Conservation (phyloP, 2,113 vertebrate species). For the Hirundichthys speculiger region DNA sequence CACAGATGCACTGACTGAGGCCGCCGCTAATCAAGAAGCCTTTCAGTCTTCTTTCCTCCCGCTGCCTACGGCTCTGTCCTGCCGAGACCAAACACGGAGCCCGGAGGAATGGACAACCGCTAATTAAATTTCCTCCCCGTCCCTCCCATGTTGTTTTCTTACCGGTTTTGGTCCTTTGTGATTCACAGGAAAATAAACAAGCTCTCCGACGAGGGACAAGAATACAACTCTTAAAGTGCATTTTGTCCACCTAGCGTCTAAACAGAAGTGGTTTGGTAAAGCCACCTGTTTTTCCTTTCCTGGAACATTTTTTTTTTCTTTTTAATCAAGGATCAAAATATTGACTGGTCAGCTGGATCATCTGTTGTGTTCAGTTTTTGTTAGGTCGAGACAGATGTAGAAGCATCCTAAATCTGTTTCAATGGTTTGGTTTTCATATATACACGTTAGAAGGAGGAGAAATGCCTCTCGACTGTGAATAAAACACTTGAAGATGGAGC, state of each 20-base stretch:
- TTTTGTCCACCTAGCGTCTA: constrained; percentile 25
- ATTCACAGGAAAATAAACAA: constrained; percentile 74
- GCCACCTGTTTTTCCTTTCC: neutral
- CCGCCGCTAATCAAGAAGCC: constrained; percentile 51
- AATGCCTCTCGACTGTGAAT: no score
- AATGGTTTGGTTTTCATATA: no score
- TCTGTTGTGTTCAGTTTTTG: neutral
- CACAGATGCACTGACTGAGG: constrained; percentile 29
- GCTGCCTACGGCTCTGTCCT: constrained; percentile 55
- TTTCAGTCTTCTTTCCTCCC: constrained; percentile 31
- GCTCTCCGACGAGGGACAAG: constrained; percentile 26
- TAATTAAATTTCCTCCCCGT: constrained; percentile 78
- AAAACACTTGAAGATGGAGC: no score
- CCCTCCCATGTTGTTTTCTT: constrained; percentile 73
- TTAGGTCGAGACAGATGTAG: neutral
- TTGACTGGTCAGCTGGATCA: no score
- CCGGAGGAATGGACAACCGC: constrained; percentile 61
- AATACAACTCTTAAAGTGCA: constrained; percentile 49
- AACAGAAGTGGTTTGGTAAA: constrained; percentile 9
- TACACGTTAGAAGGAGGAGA: no score
- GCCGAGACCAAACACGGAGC: constrained; percentile 51
- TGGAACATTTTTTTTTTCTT: neutral
- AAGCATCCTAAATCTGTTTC: no score
- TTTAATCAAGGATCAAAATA: no score
- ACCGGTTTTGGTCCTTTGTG: constrained; percentile 69